Conservation (phyloP, 2,888 invertebrate genomes). For the Eristalis pertinax region DNA sequence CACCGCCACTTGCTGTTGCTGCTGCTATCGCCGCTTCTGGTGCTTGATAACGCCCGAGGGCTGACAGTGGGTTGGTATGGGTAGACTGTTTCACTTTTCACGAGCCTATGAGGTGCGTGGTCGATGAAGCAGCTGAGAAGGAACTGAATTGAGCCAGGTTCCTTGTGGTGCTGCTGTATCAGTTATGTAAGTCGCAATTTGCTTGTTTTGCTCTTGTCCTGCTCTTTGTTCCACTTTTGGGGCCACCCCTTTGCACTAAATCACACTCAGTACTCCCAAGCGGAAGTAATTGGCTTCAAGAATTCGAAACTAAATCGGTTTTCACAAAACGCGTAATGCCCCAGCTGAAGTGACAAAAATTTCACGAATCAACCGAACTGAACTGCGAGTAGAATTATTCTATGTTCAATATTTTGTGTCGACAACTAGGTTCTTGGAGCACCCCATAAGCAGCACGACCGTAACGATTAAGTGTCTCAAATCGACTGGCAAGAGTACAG, state of each 20-base stretch:
- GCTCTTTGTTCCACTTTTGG: constrained; percentile 40
- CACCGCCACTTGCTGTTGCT: neutral
- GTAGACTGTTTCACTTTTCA: constrained; percentile 8
- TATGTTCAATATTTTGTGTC: constrained; percentile 7
- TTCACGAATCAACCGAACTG: constrained; percentile 14
- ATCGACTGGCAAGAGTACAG: constrained; percentile 35
- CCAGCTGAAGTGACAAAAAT: neutral
- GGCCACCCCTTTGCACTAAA: neutral
- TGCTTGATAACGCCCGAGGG: neutral
- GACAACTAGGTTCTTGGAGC: neutral
- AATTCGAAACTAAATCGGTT: neutral
- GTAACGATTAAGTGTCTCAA: constrained; percentile 33
- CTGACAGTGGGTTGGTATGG: neutral
- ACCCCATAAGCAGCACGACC: constrained; percentile 32
- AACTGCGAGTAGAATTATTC: neutral
- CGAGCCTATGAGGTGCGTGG: constrained; percentile 2
- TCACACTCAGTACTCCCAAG: neutral
- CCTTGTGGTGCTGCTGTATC: constrained; percentile 13
- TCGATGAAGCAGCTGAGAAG: neutral
- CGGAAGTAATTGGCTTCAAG: neutral
- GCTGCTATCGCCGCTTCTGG: neutral
- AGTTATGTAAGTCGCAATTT: constrained; percentile 66
- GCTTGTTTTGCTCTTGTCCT: neutral
- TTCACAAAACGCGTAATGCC: neutral
- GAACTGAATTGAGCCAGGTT: constrained; percentile 25